These are phyloP conservation scores for Leptinotarsa defecta DNA, from an alignment of 1,140 invertebrate species.

Conservation along the genomic window DNA sequence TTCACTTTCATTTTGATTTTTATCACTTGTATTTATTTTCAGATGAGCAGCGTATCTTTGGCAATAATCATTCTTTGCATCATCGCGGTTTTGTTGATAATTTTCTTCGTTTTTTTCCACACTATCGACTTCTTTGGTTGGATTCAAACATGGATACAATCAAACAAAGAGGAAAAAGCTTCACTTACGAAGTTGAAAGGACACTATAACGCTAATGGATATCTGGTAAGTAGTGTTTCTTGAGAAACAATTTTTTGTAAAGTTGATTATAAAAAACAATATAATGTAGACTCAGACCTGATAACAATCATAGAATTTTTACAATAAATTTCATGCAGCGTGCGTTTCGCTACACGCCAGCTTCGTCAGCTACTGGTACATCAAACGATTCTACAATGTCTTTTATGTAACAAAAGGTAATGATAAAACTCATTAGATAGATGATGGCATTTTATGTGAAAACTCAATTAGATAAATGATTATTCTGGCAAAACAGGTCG, in stretches of 20 bases:
- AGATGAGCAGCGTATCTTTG: conserved; percentile 55
- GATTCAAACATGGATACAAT: conserved; percentile 63
- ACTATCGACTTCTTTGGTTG: conserved; percentile 60
- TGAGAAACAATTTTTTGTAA: no score
- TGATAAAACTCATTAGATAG: no score
- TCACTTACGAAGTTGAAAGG: conserved; percentile 61
- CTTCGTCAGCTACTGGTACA: no score
- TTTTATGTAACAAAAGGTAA: no score
- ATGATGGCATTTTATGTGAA: no score
- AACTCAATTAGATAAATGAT: no score
- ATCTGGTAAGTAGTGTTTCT: conserved; percentile 60
- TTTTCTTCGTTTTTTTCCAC: conserved; percentile 59
- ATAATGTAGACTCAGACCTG: no score
- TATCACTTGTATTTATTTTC: conserved; percentile 30
- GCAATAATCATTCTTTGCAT: conserved; percentile 53
- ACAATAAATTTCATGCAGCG: not conserved
- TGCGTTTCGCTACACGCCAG: no score
- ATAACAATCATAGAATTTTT: not conserved
- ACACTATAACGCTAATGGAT: conserved; percentile 67
- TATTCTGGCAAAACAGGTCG: no score
- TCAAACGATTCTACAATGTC: no score
- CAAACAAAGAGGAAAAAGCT: conserved; percentile 67
- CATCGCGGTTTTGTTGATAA: conserved; percentile 52
- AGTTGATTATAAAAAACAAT: no score
- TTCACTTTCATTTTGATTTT: not conserved